A percentile compares a stretch with the other conserved stretches of the same genome.
phyloP scores from a whole-genome alignment of 2,888 invertebrate species.

The Scelioninae gen. 2 region DNA sequence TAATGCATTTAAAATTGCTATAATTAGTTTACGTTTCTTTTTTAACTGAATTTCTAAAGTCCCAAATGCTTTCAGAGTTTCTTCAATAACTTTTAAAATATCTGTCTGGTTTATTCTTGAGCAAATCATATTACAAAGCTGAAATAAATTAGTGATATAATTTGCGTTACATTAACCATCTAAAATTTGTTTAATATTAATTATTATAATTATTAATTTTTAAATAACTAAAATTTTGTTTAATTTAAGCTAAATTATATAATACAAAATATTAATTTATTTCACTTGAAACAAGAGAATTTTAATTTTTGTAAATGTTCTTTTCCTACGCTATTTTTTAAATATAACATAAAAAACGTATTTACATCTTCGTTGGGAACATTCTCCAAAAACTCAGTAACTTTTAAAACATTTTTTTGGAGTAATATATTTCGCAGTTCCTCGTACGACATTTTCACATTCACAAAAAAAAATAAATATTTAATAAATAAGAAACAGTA shows the following conservation, averaged over 20 bases:
- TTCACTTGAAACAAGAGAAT: too few species aligned
- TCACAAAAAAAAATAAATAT: background rate
- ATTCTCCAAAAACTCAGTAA: constrained; percentile 11
- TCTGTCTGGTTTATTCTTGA: constrained; percentile 66
- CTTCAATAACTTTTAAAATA: constrained; percentile 67
- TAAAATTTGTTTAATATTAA: background rate
- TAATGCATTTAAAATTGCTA: constrained; percentile 73
- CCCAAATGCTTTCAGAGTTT: constrained; percentile 67
- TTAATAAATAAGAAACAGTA: too few species aligned
- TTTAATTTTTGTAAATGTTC: too few species aligned
- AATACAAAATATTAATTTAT: too few species aligned
- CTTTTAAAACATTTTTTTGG: background rate
- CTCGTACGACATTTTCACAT: constrained; percentile 9
- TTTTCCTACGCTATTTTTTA: too few species aligned
- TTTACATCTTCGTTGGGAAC: constrained; percentile 6
- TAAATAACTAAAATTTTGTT: too few species aligned
- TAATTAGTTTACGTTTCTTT: constrained; percentile 69
- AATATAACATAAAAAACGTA: background rate
- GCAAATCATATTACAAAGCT: constrained; percentile 69
- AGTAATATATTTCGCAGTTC: background rate
- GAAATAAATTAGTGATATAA: constrained; percentile 8
- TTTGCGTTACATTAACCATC: constrained; percentile 10
- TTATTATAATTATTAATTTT: background rate
- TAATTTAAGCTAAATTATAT: too few species aligned
- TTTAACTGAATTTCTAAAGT: constrained; percentile 63